A percentile compares a stretch with the other conserved stretches of the same genome.
phyloP scores from a whole-genome alignment of 2,113 vertebrate species.

The Tetrao urogallus region DNA sequence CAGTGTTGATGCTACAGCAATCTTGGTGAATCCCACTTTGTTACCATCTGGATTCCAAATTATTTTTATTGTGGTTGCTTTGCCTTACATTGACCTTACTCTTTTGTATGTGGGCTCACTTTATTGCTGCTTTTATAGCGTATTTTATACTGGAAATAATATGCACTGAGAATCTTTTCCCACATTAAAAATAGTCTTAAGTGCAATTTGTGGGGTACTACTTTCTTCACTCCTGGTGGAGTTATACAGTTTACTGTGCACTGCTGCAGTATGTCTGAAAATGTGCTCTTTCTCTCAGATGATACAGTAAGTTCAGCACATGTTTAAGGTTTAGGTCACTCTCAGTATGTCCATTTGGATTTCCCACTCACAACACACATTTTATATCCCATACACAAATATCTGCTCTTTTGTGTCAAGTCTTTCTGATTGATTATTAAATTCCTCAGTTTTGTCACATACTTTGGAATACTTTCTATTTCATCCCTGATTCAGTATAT shows the following conservation, averaged over 20 bases:
- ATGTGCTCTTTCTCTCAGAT: not conserved
- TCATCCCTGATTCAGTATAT: not conserved
- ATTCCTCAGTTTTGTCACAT: not conserved
- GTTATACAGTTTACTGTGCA: not conserved
- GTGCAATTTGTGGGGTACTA: not conserved
- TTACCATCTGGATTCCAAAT: not conserved
- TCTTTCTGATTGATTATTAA: not conserved
- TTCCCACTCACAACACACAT: not conserved
- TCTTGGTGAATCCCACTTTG: not conserved
- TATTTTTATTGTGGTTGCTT: not conserved
- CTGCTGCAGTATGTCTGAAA: not conserved
- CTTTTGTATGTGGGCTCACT: not conserved
- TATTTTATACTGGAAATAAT: not conserved
- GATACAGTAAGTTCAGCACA: not conserved
- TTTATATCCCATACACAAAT: not conserved
- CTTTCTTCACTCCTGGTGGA: not conserved
- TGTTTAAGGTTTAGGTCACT: not conserved
- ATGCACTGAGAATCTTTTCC: not conserved
- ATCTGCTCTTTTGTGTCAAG: not conserved
- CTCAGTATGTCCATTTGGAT: not conserved
- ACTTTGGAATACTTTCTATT: not conserved
- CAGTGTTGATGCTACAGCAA: not conserved
- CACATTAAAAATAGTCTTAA: not conserved
- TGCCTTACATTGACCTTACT: not conserved
- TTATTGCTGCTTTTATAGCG: constrained; percentile 4